Base-by-base conservation (phyloP, 2,113 vertebrate species). In the Amphilophus citrinellus region DNA sequence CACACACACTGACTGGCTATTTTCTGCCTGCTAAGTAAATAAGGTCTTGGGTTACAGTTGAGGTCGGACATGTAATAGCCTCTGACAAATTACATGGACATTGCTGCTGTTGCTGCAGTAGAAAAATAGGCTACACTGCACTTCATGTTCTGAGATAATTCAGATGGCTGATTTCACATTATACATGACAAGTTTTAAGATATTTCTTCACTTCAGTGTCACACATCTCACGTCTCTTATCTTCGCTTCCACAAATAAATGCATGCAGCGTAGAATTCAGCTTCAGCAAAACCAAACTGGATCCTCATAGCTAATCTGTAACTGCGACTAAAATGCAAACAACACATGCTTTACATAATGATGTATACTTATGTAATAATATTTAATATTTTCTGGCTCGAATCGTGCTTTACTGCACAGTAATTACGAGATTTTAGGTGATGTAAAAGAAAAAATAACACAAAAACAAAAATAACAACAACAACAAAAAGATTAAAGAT, bases 21-120 rank as follows among this genome's bases (percentile, higher is more conserved):
- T 92, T 90, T 92, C 88, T 85, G 88, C 87, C 82, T 83, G 83
- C 77, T 79, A 63, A 80, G 79, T 85, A 77, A 90, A 85, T 89
- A 57, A 79, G 77, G 61, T 79, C 86, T 92, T 58, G 5, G 76
- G 81, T 93, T 89, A 65, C 87, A 80, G 57, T 18, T 37, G 56
- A 57, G 85, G 84, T 88, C 79, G 79, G 73, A 82, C 75, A 60
- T 84, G 66, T 57, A 80, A 77, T 61, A 73, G 47, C 81, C 79
- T 61, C 86, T 24, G 80, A 89, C 79, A 77, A 83, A 84, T 87
- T 22, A 83, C 75, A 79, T 78, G 62, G 10, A 83, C 53, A 68
- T 17, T 65, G 68, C 47, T 39, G 20, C 7, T 4, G 65, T 22
- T 68, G 65, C 0, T 27, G 66, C 37, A 22, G 13, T 10, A 61